Base-by-base conservation (phyloP, 2,888 invertebrate genomes). In the Synergus itoensis region DNA sequence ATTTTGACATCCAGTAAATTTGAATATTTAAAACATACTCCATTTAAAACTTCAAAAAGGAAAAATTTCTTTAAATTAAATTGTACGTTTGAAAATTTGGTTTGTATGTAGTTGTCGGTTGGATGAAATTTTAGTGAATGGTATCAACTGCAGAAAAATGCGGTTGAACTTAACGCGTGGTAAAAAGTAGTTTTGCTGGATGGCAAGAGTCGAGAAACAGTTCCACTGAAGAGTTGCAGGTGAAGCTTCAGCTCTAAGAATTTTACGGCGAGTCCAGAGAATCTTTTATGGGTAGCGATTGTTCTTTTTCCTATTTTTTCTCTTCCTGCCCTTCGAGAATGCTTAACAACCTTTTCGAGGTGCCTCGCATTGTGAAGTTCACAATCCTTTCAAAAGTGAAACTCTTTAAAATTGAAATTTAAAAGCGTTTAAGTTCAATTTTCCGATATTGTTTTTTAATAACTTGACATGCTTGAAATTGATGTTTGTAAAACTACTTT, bases 151-250 rank as follows among this genome's bases (percentile, higher is more conserved):
- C 11, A 21, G 48, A 48, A 53, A 73, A 73, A 73, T 28, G 28
- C 28, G 36, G 36, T 36, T 5, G 73, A 28, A 53, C 53, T 16
- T n/a, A 36, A 21, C 4, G n/a, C 16, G 12, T 48, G n/a, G 16
- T 5, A 73, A 73, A 73, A 73, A 73, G 73, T 73, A 8, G 53
- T 53, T 73, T 73, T 36, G 48, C 73, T 48, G 73, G 73, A 53
- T 53, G 73, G 48, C 53, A 73, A 73, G 73, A 53, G 28, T 36
- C 36, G 43, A 45, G 18, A 14, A 67, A 67, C 21, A 41, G 67
- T 67, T 67, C 16, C 73, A 53, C 28, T 73, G 73, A 53, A 73
- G 73, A 53, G 53, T 53, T 73, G 73, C 73, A 73, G 36, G 16
- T 36, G 67, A 67, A 41, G 14, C 67, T 14, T 14, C 36, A 73